phyloP scores from a whole-genome alignment of 92 coral and sea anemone genomes.

The Galaxea fascicularis region DNA sequence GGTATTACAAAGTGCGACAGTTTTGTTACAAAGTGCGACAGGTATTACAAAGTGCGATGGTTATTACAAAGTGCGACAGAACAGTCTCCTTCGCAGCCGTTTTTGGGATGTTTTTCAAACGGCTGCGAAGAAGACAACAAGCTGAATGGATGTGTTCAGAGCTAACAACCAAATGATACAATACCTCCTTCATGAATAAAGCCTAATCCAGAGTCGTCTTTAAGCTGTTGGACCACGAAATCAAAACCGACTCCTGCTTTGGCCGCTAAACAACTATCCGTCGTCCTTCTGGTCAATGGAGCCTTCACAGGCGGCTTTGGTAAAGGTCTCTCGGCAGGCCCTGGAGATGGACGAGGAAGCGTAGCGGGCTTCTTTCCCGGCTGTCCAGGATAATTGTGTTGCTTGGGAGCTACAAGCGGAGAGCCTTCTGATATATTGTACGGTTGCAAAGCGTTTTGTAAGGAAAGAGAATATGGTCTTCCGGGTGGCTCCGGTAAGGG shows the following conservation, averaged over 20 bases:
- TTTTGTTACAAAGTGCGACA: too few relatives aligned
- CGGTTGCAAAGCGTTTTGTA: background rate
- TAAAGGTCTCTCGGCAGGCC: background rate
- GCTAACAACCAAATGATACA: too few relatives aligned
- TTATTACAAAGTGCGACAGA: too few relatives aligned
- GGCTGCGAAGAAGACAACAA: too few relatives aligned
- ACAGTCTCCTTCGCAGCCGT: too few relatives aligned
- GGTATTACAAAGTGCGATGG: too few relatives aligned
- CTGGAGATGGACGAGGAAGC: slow-evolving; percentile 27
- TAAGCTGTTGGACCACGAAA: slow-evolving; percentile 15
- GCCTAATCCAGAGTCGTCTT: background rate
- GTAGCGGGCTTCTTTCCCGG: background rate
- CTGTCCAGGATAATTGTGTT: background rate
- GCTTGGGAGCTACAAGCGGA: background rate
- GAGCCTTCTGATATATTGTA: background rate
- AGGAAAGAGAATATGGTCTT: background rate
- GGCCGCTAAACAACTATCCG: background rate
- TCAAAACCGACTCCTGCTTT: background rate
- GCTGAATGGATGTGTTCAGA: too few relatives aligned
- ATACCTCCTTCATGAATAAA: background rate
- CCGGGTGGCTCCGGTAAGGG: background rate
- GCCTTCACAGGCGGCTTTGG: background rate
- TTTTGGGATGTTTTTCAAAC: too few relatives aligned
- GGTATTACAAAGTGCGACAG: too few relatives aligned
- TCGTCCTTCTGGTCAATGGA: background rate